phyloP scores from a whole-genome alignment of 2,888 invertebrate species.

The Phortica magna region DNA sequence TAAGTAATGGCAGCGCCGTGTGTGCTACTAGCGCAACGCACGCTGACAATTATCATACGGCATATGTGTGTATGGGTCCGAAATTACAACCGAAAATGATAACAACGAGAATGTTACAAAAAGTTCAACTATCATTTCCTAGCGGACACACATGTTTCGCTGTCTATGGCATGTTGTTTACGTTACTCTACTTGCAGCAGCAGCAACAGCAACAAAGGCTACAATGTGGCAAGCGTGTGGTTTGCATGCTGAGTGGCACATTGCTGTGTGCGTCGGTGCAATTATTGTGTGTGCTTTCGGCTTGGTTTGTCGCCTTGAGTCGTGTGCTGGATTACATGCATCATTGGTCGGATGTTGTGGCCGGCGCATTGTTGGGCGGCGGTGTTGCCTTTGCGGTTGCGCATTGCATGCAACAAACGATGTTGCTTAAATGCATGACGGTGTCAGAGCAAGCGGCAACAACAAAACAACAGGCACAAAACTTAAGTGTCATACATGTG shows the following conservation, averaged over 20 bases:
- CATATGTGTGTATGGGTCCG: conserved; percentile 47
- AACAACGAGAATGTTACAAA: conserved; percentile 45
- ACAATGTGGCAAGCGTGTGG: neutral
- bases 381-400: conserved; percentile 82
- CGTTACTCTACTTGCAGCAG: conserved; percentile 58
- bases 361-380: conserved; percentile 85
- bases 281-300: conserved; percentile 85
- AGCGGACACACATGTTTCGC: conserved; percentile 65
- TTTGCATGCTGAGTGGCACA: conserved; percentile 23
- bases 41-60: conserved; percentile 48
- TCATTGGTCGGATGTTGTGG: conserved; percentile 97
- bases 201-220: neutral
- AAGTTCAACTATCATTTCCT: conserved; percentile 64
- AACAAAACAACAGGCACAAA: too few species aligned
- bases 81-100: conserved; percentile 33
- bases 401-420: neutral
- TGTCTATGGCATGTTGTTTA: conserved; percentile 63
- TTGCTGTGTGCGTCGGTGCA: conserved; percentile 79
- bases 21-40: too few species aligned
- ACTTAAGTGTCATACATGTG: too few species aligned
- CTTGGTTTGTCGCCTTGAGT: conserved; percentile 91
- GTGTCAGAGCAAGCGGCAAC: too few species aligned
- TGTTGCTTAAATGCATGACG: too few species aligned
- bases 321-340: conserved; percentile 97
- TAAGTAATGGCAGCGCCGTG: conserved; percentile 48